These are phyloP conservation scores for Ochropleura plecta DNA, from an alignment of 2,888 invertebrate genomes.

Conservation along the genomic window DNA sequence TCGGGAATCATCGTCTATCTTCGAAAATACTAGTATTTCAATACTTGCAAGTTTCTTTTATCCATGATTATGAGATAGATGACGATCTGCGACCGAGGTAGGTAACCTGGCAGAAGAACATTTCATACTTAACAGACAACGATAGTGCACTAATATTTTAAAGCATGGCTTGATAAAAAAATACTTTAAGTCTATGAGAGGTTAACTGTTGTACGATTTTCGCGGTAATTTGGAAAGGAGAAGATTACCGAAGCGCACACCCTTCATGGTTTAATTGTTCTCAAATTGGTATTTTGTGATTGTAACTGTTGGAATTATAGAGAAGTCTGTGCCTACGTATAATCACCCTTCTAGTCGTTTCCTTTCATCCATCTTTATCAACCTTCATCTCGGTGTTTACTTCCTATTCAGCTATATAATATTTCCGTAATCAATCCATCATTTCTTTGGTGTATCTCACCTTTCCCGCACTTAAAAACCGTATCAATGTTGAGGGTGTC, in stretches of 20 bases:
- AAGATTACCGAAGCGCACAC: neutral
- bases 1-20: neutral
- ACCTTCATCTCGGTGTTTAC: constrained; percentile 29
- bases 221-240: neutral
- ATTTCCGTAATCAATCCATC: constrained; percentile 24
- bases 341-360: neutral
- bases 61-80: neutral
- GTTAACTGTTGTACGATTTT: neutral
- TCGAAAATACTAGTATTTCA: neutral
- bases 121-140: neutral
- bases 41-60: neutral
- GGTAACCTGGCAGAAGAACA: neutral
- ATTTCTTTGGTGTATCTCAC: neutral
- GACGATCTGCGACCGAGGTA: neutral
- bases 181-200: neutral
- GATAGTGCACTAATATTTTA: neutral
- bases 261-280: neutral
- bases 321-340: neutral
- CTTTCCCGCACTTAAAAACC: neutral
- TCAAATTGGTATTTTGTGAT: neutral
- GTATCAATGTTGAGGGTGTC: neutral
- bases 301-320: neutral
- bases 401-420: neutral
- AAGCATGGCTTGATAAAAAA: neutral
- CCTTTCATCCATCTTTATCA: constrained; percentile 30